Percentiles rank a stretch among this genome's conserved stretches.
Evolutionary conservation across 2,888 invertebrate genomes (phyloP).

Genomic region (Himalopsyche japonica): DNA sequence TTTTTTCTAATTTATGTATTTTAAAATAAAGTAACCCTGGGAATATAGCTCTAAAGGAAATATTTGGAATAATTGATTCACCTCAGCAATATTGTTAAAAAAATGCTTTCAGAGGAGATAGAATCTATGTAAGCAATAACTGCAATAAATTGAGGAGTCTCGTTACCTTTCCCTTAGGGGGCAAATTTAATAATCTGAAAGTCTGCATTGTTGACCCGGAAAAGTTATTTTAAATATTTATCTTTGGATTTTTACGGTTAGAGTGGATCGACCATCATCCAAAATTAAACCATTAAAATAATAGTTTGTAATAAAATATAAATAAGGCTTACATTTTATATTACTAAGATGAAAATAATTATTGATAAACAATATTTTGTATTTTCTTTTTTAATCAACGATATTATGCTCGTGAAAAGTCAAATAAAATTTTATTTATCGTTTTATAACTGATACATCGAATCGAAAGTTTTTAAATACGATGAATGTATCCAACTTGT

Average conservation of each 20-base stretch:
- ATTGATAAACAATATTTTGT: no score
- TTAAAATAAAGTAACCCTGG: neutral
- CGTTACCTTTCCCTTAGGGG: constrained; percentile 10
- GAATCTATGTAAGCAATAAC: constrained; percentile 28
- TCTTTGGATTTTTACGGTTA: neutral
- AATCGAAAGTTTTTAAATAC: no score
- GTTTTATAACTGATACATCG: no score
- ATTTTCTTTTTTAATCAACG: no score
- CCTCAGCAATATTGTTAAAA: constrained; percentile 4
- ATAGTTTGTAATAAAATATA: neutral
- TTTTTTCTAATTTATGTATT: neutral
- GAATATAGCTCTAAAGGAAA: neutral
- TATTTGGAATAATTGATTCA: constrained; percentile 16
- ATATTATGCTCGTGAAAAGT: no score
- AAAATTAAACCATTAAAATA: neutral
- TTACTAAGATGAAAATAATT: no score
- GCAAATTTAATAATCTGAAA: neutral
- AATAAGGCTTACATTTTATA: no score
- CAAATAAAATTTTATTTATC: no score
- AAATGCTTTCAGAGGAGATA: constrained; percentile 1
- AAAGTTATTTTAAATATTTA: neutral
- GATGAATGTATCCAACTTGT: no score
- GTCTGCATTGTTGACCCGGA: constrained; percentile 6
- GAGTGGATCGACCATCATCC: neutral
- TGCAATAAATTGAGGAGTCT: constrained; percentile 2